Evolutionary conservation across 2,797 vertebrate genomes (phyloP), one percentile per base, ranked within the genome.

Genomic region (Phoxinus dragarum): DNA sequence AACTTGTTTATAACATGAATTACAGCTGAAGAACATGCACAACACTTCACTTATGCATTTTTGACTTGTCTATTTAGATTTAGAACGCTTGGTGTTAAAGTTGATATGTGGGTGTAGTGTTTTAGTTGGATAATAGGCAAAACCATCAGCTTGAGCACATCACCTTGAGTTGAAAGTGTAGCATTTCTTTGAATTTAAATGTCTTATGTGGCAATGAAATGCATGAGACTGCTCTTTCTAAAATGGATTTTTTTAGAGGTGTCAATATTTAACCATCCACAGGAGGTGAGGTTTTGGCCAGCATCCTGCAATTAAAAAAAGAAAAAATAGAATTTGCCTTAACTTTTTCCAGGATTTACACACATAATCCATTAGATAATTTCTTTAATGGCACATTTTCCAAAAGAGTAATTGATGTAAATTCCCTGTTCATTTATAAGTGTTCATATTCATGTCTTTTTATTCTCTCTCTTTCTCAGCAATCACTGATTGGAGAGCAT

Each of bases 401-500:
- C 12, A 27, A 61, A 23, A 47, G 40, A 80, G 27, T 38, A 23
- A 54, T 31, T 79, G n/a, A 69, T 87, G 47, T n/a, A 27, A 66
- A 86, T 64, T 80, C 36, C 9, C 21, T 69, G 23, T 42, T 10
- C 19, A 17, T 12, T 3, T 61, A 3, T 36, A 36, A 74, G 34
- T 11, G 31, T 31, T 64, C 31, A 34, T 4, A 36, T 68, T 52
- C 5, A 9, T 19, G 10, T 42, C 6, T n/a, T 21, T 14, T 83
- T 42, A 10, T 19, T 34, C 16, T 40, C 16, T 52, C 17, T 19
- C 17, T 52, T 7, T 52, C 49, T 52, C 82, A 87, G 97, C 94
- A 94, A 93, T 94, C 93, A 92, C 91, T 94, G 93, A 94, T 93
- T 93, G 94, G 95, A 95, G 96, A 96, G 95, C 95, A 99, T 99